Percentiles rank a stretch among this genome's conserved stretches.
Evolutionary conservation across 1,140 invertebrate genomes (phyloP).

Genomic region (Armadillidium nasatum): DNA sequence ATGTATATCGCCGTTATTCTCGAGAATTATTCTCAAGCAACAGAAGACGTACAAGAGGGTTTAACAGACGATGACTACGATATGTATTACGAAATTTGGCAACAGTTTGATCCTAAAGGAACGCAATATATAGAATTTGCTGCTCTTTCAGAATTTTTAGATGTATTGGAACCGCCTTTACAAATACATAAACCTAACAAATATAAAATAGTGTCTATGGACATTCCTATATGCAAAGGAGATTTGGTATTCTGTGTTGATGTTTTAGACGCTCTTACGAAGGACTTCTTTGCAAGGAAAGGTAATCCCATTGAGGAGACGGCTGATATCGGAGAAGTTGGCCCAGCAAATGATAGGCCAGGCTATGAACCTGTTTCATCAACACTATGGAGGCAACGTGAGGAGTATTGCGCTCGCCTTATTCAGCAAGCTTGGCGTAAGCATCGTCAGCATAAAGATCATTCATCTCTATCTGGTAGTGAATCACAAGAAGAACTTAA

Average conservation of each 20-base stretch:
- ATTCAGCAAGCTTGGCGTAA: conserved; percentile 84
- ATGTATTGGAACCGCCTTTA: conserved; percentile 85
- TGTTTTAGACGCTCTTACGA: conserved; percentile 85
- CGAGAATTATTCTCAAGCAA: conserved; percentile 96
- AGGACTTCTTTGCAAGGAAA: conserved; percentile 90
- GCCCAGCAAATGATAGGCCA: conserved; percentile 67
- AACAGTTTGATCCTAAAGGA: conserved; percentile 94
- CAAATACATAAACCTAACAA: conserved; percentile 98
- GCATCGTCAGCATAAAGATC: conserved; percentile 43
- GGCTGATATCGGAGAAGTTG: conserved; percentile 75
- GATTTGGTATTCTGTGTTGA: conserved; percentile 96
- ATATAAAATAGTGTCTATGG: conserved; percentile 97
- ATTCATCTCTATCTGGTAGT: conserved; percentile 49
- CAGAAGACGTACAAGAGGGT: conserved; percentile 96
- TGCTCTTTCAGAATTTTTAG: conserved; percentile 87
- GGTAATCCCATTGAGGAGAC: conserved; percentile 69
- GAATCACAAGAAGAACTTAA: conserved; percentile 46
- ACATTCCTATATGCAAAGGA: conserved; percentile 95
- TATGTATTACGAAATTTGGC: conserved; percentile 99
- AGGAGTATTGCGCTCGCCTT: conserved; percentile 89
- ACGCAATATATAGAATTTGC: conserved; percentile 94
- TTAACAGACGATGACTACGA: conserved; percentile 98
- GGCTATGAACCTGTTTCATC: conserved; percentile 89
- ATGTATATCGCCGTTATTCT: conserved; percentile 99
- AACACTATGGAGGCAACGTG: conserved; percentile 87